Base-by-base conservation (phyloP, 92 coral and sea anemone species). In the Pocillopora grandis region DNA sequence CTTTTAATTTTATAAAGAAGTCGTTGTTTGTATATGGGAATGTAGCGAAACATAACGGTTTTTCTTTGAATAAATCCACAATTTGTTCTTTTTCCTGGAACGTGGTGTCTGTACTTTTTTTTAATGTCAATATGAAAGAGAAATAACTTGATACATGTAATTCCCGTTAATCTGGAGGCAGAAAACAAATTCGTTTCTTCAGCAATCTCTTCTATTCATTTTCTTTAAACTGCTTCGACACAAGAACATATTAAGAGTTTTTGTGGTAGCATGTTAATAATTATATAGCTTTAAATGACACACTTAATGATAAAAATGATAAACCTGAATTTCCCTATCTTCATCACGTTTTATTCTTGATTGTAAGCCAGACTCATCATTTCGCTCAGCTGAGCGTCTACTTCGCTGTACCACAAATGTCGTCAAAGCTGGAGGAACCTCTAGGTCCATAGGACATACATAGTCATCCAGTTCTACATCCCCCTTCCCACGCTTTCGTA, bases 361-460 rank as follows among this genome's bases (percentile, higher is more conserved):
- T 73, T 80, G 86, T 3, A 19, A 4, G 4, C 52, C 52, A 42
- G 80, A 33, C 3, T 83, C 78, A 49, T 74, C 78, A 74, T 7
- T 58, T 55, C 78, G 78, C 19, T 74, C 86, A 52, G 72, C 23
- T 0, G 86, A 83, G 73, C 96, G 89, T 76, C 91, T 85, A 66
- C 87, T 87, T 72, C 89, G 83, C 67, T 91, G 94, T n/a, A 93
- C 84, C 52, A 94, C 94, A 52, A 75, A 85, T 8, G 98, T 75
- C 74, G 91, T 92, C 33, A 97, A 87, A 62, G 91, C 85, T 72
- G 86, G 70, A 12, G 99, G 98, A 8, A 97, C 90, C 35, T 97
- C 99, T 1, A 95, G 82, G 91, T 97, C 99, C 99, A 97, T 92
- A 0, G 99, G 97, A 87, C 99, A 97, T 21, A 97, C 98, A 82